Percentiles rank a stretch among this genome's conserved stretches.
Conservation (phyloP, 2,797 vertebrate species). For the Poeciliopsis turneri region DNA sequence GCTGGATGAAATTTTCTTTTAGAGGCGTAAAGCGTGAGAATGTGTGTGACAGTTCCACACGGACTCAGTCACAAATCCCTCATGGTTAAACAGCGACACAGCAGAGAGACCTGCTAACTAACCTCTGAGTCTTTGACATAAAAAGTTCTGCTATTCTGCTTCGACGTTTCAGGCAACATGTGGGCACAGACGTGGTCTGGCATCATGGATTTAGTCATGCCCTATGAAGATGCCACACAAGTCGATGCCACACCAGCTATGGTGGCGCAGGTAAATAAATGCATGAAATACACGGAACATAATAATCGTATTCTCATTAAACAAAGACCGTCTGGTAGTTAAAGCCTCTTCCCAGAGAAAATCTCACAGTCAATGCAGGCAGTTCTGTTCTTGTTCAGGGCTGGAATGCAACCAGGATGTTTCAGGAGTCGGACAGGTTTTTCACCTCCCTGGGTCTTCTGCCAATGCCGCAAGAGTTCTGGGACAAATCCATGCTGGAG, state of each 20-base stretch:
- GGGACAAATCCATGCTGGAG: constrained; percentile 90
- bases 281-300: constrained; percentile 14
- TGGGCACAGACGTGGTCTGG: constrained; percentile 98
- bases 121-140: constrained; percentile 2
- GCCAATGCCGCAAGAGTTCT: constrained; percentile 88
- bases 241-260: constrained; percentile 95
- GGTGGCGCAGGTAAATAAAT: constrained; percentile 84
- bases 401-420: constrained; percentile 91
- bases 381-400: constrained; percentile 69
- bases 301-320: neutral
- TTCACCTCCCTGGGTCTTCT: constrained; percentile 90
- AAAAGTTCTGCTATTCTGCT: constrained; percentile 14
- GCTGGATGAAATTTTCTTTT: constrained; percentile 72
- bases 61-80: constrained; percentile 50
- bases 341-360: neutral
- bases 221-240: constrained; percentile 88
- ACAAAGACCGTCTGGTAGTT: neutral
- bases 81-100: constrained; percentile 45
- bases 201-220: constrained; percentile 89
- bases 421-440: constrained; percentile 89
- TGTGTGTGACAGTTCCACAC: constrained; percentile 63
- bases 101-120: constrained; percentile 11
- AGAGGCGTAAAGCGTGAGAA: constrained; percentile 66
- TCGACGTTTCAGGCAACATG: constrained; percentile 91
- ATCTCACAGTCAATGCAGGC: neutral